phyloP scores from a whole-genome alignment of 2,797 vertebrate species.

The Miichthys miiuy region DNA sequence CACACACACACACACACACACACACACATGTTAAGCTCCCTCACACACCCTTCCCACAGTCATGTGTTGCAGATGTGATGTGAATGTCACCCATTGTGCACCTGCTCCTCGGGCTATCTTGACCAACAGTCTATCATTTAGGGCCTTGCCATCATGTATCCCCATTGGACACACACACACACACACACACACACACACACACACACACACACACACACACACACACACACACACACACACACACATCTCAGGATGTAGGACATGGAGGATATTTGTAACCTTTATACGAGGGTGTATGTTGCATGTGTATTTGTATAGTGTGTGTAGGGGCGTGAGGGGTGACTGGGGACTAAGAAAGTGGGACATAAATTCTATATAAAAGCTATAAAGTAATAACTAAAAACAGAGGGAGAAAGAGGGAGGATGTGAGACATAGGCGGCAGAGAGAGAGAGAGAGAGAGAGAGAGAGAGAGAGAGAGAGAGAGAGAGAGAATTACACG shows the following conservation, averaged over 20 bases:
- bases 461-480: not conserved
- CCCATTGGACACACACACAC: conserved; percentile 31
- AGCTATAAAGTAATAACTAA: conserved; percentile 2
- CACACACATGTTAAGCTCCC: not conserved
- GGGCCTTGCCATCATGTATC: conserved; percentile 35
- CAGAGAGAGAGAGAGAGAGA: conserved; percentile 8
- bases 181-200: not conserved
- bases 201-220: not conserved
- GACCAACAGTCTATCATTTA: conserved; percentile 45
- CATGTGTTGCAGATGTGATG: conserved; percentile 29
- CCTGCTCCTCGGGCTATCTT: conserved; percentile 56
- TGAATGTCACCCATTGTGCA: conserved; percentile 54
- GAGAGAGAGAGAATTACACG: conserved; percentile 11
- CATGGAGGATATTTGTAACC: conserved; percentile 42
- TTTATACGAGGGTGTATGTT: conserved; percentile 31
- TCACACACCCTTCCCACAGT: conserved; percentile 14
- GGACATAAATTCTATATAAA: conserved; percentile 35
- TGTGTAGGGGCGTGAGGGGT: conserved; percentile 1
- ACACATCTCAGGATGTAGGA: conserved; percentile 35
- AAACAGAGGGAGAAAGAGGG: not conserved
- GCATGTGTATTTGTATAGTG: conserved; percentile 5
- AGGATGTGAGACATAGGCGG: not conserved
- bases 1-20: no score
- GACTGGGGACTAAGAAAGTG: conserved; percentile 35
- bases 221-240: not conserved